Conservation (phyloP, 2,888 invertebrate species). For the Theristus sp. region DNA sequence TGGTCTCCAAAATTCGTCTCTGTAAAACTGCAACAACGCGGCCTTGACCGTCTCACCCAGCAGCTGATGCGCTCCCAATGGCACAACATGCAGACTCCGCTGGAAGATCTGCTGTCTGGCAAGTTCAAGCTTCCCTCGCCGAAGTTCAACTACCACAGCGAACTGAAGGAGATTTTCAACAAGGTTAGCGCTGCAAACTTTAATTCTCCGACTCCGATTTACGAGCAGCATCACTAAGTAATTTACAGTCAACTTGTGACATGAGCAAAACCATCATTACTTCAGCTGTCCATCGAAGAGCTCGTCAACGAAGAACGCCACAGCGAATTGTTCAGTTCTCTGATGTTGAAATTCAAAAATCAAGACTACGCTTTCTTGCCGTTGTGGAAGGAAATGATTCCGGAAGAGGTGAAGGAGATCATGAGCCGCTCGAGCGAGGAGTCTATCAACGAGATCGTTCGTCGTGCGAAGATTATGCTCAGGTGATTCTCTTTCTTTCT, state of each 20-base stretch:
- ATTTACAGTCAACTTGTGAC: no score
- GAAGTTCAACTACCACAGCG: slow-evolving; percentile 7
- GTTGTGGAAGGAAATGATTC: slow-evolving; percentile 13
- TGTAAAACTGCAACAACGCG: slow-evolving; percentile 4
- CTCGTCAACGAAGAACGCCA: slow-evolving; percentile 4
- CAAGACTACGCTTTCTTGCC: slow-evolving; percentile 21
- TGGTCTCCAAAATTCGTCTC: slow-evolving; percentile 15
- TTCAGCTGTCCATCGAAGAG: neutral
- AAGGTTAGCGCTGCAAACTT: no score
- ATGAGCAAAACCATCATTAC: no score
- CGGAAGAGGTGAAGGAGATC: neutral
- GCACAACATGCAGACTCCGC: neutral
- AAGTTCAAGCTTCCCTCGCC: neutral
- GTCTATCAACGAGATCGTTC: neutral
- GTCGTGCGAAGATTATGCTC: neutral
- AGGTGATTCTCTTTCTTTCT: no score
- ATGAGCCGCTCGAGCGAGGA: neutral
- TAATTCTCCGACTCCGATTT: no score
- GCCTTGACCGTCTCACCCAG: slow-evolving; percentile 5
- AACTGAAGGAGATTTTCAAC: slow-evolving; percentile 10
- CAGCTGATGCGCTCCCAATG: neutral
- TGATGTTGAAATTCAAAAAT: slow-evolving; percentile 14
- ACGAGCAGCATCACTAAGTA: no score
- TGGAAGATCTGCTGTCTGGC: neutral
- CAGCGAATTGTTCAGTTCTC: slow-evolving; percentile 10